Percentiles rank a stretch among this genome's conserved stretches.
phyloP scores from a whole-genome alignment of 64 coral and sea anemone genomes.

The Platygyra sinensis region DNA sequence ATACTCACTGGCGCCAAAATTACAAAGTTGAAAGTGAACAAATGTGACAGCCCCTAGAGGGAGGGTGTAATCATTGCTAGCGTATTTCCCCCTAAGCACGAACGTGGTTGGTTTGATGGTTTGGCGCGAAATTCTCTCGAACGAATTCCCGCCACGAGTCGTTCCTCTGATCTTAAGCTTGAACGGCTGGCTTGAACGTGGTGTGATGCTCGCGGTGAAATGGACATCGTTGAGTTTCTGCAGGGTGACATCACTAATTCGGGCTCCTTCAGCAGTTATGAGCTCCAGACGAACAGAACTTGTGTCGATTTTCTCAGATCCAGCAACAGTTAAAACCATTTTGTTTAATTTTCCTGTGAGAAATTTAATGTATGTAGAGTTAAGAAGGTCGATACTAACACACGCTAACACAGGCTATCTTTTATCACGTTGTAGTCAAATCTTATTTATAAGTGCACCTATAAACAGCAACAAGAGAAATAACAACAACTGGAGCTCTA shows the following conservation, averaged over 20 bases:
- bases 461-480: too few species aligned
- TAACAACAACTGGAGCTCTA: too few species aligned
- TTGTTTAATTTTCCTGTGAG: conserved; percentile 42
- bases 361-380: neutral
- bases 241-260: conserved; percentile 43
- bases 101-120: conserved; percentile 40
- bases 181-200: conserved; percentile 32
- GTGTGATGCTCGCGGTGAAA: conserved; percentile 58
- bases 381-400: neutral
- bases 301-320: conserved; percentile 53
- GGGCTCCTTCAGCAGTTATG: conserved; percentile 57
- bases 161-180: conserved; percentile 60
- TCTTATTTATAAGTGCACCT: too few species aligned
- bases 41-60: conserved; percentile 26
- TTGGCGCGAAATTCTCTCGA: conserved; percentile 73
- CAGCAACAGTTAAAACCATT: conserved; percentile 68
- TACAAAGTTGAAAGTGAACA: conserved; percentile 48
- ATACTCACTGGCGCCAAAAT: conserved; percentile 5
- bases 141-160: conserved; percentile 48
- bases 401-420: too few species aligned
- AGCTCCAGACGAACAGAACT: conserved; percentile 60
- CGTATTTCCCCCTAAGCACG: conserved; percentile 39
- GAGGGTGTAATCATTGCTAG: conserved; percentile 69
- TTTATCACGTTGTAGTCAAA: too few species aligned
- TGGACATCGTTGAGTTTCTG: conserved; percentile 36